These are phyloP conservation scores for Pseudochaenichthys georgianus DNA, from an alignment of 2,797 vertebrate genomes.

Conservation along the genomic window DNA sequence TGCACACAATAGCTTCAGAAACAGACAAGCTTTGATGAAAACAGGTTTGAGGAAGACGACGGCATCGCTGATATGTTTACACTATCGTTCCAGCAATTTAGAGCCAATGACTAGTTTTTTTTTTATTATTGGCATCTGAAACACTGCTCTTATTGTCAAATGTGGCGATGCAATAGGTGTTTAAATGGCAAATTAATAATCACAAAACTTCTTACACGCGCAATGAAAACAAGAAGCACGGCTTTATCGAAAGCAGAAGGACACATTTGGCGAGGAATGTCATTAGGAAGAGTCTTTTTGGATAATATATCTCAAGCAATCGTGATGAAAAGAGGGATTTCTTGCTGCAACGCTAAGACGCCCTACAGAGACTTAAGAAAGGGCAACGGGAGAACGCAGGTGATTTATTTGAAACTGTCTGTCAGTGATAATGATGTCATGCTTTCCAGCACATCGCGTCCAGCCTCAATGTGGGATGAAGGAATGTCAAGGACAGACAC, in stretches of 20 bases:
- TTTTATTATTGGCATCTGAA: constrained; percentile 52
- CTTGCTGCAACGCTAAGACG: constrained; percentile 55
- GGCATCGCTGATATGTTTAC: constrained; percentile 50
- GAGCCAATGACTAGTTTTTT: constrained; percentile 55
- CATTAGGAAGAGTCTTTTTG: neutral
- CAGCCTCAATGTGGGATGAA: constrained; percentile 93
- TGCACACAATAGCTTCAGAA: constrained; percentile 26
- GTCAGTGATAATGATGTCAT: constrained; percentile 98
- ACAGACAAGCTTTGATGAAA: constrained; percentile 13
- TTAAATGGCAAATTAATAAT: constrained; percentile 51
- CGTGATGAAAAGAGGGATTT: constrained; percentile 4
- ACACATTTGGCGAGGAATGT: constrained; percentile 18
- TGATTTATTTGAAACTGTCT: constrained; percentile 96
- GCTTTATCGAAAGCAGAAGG: constrained; percentile 65
- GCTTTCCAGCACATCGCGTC: constrained; percentile 93
- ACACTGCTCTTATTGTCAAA: constrained; percentile 35
- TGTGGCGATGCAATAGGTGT: constrained; percentile 47
- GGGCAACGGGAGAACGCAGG: constrained; percentile 87
- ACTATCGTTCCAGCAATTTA: constrained; percentile 9
- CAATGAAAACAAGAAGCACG: constrained; percentile 58
- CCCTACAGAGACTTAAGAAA: constrained; percentile 65
- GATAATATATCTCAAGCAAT: constrained; percentile 15
- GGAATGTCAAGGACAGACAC: constrained; percentile 98
- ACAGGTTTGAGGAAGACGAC: constrained; percentile 14
- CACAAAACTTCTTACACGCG: constrained; percentile 47